Evolutionary conservation across 2,888 invertebrate species (phyloP).

Genomic region (Osedax fenrisi): DNA sequence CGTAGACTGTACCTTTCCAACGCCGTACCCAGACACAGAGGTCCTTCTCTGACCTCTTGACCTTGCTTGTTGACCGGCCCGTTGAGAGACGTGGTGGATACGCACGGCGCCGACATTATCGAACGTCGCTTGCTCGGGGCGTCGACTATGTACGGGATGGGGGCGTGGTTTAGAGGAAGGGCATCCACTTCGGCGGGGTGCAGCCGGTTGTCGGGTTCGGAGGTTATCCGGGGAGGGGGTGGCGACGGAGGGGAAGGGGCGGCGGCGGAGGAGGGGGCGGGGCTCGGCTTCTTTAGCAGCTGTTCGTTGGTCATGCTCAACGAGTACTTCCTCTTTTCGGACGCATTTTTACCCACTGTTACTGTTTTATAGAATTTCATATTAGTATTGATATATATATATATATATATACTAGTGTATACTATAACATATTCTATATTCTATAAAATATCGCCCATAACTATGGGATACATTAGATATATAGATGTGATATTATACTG

Average conservation of each 20-base stretch:
- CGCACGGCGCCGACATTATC: not conserved
- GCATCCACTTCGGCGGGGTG: not conserved
- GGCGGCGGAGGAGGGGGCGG: not conserved
- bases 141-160: not conserved
- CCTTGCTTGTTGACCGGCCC: not conserved
- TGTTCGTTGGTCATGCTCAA: too few relatives aligned
- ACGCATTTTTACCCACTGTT: too few relatives aligned
- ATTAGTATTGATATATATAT: too few relatives aligned
- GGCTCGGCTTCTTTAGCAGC: too few relatives aligned
- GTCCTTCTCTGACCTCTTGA: not conserved
- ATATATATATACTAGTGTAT: too few relatives aligned
- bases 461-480: too few relatives aligned
- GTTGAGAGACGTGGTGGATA: not conserved
- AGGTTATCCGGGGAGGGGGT: not conserved
- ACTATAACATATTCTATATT: too few relatives aligned
- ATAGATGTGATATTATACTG: too few relatives aligned
- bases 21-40: not conserved
- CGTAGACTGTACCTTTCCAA: not conserved
- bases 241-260: not conserved
- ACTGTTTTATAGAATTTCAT: too few relatives aligned
- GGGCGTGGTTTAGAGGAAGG: not conserved
- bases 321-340: too few relatives aligned
- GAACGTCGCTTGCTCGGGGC: not conserved
- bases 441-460: too few relatives aligned
- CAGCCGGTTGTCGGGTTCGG: not conserved